Evolutionary conservation across 1,140 invertebrate genomes (phyloP).

Genomic region (Plutomurus gul): DNA sequence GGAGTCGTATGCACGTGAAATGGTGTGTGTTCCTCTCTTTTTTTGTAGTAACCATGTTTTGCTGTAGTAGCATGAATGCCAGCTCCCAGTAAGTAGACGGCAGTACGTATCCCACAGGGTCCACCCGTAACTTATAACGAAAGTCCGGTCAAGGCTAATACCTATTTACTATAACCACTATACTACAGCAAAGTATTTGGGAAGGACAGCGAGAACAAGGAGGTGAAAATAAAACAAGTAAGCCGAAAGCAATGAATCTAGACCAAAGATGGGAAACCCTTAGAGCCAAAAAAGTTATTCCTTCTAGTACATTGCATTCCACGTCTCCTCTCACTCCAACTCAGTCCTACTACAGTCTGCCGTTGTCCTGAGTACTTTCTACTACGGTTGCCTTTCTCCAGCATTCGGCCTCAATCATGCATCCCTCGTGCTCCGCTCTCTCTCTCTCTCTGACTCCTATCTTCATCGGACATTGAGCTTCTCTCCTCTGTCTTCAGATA

Average conservation of each 20-base stretch:
- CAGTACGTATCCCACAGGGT: too few species aligned
- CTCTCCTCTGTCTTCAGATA: too few species aligned
- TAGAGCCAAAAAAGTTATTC: neutral
- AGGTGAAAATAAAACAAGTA: constrained; percentile 26
- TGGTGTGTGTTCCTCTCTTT: too few species aligned
- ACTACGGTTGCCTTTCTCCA: neutral
- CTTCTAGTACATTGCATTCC: neutral
- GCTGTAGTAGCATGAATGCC: too few species aligned
- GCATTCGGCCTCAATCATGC: constrained; percentile 8
- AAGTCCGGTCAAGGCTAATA: too few species aligned
- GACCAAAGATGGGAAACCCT: constrained; percentile 1
- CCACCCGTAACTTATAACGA: too few species aligned
- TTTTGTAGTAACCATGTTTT: too few species aligned
- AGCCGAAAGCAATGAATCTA: constrained; percentile 13
- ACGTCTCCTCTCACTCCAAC: neutral
- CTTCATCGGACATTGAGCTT: constrained; percentile 7
- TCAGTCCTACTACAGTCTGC: too few species aligned
- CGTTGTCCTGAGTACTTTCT: neutral
- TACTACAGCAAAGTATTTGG: neutral
- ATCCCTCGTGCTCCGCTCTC: neutral
- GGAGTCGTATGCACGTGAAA: too few species aligned
- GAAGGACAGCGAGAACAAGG: neutral
- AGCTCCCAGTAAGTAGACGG: too few species aligned
- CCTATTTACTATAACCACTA: neutral
- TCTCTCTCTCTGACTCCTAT: neutral